phyloP scores from a whole-genome alignment of 1,140 invertebrate species.

The Caenorhabditis elegans region DNA sequence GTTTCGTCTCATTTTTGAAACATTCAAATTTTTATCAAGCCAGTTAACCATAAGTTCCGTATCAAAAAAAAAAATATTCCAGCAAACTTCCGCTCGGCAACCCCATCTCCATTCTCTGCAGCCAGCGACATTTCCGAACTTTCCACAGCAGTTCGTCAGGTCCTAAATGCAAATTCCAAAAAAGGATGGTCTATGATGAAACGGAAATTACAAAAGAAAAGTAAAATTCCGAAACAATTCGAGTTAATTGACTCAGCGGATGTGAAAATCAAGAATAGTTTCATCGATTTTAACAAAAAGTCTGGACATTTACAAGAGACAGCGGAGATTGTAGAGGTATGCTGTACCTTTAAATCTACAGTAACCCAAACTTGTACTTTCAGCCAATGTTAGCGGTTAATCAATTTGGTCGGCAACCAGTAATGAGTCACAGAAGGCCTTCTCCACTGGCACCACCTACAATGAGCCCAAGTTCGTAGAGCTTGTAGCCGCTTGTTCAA shows the following conservation, averaged over 20 bases:
- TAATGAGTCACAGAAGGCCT: not conserved
- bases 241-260: not conserved
- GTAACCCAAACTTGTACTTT: not conserved
- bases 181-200: not conserved
- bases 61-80: not conserved
- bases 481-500: not conserved
- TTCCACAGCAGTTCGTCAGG: not conserved
- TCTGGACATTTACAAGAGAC: not conserved
- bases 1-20: not conserved
- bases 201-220: not conserved
- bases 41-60: too few relatives aligned
- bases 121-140: conserved; percentile 4
- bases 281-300: not conserved
- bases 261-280: not conserved
- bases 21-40: too few relatives aligned
- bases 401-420: not conserved
- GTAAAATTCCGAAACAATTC: not conserved
- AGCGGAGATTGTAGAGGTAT: not conserved
- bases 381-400: not conserved
- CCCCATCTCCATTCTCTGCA: conserved; percentile 2
- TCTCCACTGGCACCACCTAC: not conserved
- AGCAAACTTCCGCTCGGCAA: not conserved
- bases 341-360: not conserved
- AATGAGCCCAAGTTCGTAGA: not conserved
- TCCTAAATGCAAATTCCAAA: not conserved